Evolutionary conservation across 2,888 invertebrate genomes (phyloP).

Genomic region (Aleiodes testaceus): DNA sequence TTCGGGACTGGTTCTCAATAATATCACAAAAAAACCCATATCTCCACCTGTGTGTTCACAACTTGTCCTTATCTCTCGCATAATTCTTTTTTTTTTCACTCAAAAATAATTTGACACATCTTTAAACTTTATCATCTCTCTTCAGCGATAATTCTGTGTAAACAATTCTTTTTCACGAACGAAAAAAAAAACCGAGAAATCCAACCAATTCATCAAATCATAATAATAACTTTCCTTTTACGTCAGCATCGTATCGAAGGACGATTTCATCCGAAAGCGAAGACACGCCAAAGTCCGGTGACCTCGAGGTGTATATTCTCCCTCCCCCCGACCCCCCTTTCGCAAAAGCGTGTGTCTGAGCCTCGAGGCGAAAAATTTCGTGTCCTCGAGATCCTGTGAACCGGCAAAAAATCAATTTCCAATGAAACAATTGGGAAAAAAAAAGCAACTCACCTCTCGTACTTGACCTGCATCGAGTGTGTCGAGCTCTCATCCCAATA

Average conservation of each 20-base stretch:
- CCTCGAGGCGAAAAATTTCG: neutral
- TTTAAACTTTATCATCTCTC: neutral
- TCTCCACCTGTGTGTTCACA: constrained; percentile 6
- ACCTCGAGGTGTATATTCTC: constrained; percentile 36
- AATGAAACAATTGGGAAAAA: neutral
- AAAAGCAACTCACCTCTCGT: constrained; percentile 73
- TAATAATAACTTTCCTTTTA: constrained; percentile 11
- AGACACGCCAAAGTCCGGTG: constrained; percentile 27
- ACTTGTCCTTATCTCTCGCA: neutral
- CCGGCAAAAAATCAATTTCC: constrained; percentile 5
- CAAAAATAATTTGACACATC: constrained; percentile 8
- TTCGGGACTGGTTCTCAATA: neutral
- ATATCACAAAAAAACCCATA: neutral
- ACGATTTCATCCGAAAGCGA: constrained; percentile 37
- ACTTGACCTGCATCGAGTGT: constrained; percentile 75
- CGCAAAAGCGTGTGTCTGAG: neutral
- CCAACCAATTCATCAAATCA: no score
- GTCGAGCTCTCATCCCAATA: constrained; percentile 76
- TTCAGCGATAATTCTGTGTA: neutral
- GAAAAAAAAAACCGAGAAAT: no score
- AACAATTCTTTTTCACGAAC: no score
- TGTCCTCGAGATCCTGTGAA: constrained; percentile 23
- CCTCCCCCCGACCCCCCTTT: neutral
- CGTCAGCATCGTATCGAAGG: constrained; percentile 38
- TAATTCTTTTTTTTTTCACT: neutral